Percentiles rank a stretch among this genome's conserved stretches.
Conservation (phyloP, 2,113 vertebrate genomes). For the Sinocyclocheilus rhinocerous region DNA sequence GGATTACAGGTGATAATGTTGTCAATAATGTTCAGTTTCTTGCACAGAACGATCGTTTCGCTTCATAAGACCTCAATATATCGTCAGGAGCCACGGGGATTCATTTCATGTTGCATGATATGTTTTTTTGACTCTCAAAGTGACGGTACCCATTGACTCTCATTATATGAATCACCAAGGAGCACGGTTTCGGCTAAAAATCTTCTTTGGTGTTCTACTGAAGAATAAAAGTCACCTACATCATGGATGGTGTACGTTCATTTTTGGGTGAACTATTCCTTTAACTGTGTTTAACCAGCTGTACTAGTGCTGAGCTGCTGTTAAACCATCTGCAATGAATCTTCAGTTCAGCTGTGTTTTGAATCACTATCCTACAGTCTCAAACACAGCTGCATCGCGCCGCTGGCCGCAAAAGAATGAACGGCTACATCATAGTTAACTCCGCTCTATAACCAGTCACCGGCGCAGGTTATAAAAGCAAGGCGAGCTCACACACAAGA, state of each 20-base stretch:
- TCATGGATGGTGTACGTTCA: too few relatives aligned
- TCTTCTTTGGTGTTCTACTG: neutral
- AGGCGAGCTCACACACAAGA: neutral
- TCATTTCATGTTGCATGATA: neutral
- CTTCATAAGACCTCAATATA: too few relatives aligned
- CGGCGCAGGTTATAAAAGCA: constrained; percentile 10
- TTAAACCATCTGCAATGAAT: neutral
- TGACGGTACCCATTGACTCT: neutral
- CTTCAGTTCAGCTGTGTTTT: neutral
- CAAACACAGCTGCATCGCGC: neutral
- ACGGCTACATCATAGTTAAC: neutral
- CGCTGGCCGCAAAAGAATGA: constrained; percentile 40
- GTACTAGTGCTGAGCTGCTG: neutral
- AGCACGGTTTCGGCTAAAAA: too few relatives aligned
- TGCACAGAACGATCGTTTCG: too few relatives aligned
- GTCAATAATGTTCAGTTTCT: too few relatives aligned
- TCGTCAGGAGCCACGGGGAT: neutral
- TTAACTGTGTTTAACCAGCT: neutral
- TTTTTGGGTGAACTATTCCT: neutral
- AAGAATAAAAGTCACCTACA: neutral
- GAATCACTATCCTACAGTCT: neutral
- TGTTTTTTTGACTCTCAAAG: neutral
- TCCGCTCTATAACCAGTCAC: neutral
- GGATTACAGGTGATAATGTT: too few relatives aligned
- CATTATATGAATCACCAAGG: neutral